Evolutionary conservation across 2,113 vertebrate genomes (phyloP), one percentile per base, ranked within the genome.

Genomic region (Telmatochromis sp.): DNA sequence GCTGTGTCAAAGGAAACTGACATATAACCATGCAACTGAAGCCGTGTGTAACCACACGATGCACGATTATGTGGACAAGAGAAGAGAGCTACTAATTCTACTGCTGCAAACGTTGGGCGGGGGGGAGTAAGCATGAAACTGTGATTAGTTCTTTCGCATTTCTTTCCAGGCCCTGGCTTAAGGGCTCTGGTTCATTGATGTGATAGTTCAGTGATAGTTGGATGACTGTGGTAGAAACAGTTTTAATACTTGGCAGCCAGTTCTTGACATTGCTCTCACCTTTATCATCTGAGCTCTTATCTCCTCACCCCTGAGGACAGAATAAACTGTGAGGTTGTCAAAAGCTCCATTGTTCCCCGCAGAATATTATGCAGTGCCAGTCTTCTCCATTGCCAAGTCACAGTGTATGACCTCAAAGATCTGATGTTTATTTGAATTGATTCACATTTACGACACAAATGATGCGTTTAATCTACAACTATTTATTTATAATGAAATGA

Each of bases 281-380:
- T 86, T 84, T 90, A 83, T 92, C 65, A 58, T 55, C 47, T 83
- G 78, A 73, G 54, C 57, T 73, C 83, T 85, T 86, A 91, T 90
- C 90, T 83, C 26, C 40, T 87, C 79, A 9, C 57, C 86, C 82
- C 81, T 51, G 87, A 45, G 37, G 13, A 45, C 85, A 75, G 78
- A 73, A 83, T 84, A 85, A 82, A 87, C 40, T 86, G 75, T 58
- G 50, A 84, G 63, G 3, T 15, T 54, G 87, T 81, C 84, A 31
- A 57, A 87, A 57, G 71, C 53, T 86, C 14, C 10, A 7, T 85
- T 55, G 33, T 57, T 80, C 45, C 80, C 82, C 40, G 37, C 57
- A 15, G 42, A 63, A 28, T 42, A 51, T 50, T 68, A 82, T 82
- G 51, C 60, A 42, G 6, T 35, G 71, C 82, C 80, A 37, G 80